A percentile compares a stretch with the other conserved stretches of the same genome.
Conservation (phyloP, 2,797 vertebrate species). For the Chrysocyon brachyurus region DNA sequence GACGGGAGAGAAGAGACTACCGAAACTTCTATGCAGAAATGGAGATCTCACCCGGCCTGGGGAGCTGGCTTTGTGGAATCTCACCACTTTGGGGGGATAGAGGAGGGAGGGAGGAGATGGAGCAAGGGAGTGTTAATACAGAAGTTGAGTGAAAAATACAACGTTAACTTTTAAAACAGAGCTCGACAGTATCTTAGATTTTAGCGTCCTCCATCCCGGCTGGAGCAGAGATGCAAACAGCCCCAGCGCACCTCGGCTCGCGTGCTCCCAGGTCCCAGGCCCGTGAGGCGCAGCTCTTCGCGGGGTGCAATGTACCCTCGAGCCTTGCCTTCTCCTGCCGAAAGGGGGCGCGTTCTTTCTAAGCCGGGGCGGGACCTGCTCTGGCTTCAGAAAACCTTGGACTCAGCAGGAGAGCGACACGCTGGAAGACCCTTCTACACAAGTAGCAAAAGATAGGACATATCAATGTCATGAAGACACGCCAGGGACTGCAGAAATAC, state of each 20-base stretch:
- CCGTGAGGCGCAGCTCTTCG: accelerated
- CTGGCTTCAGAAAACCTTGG: background rate
- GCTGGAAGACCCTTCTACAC: background rate
- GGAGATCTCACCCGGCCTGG: background rate
- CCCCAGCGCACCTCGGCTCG: too few relatives aligned
- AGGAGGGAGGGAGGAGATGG: background rate
- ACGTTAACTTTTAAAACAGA: slow-evolving; percentile 27
- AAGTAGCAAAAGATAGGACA: background rate
- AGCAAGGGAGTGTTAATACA: background rate
- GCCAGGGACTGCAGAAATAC: background rate
- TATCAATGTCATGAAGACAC: background rate
- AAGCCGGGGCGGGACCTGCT: background rate
- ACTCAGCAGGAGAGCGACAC: background rate
- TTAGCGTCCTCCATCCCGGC: background rate
- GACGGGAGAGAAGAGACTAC: background rate
- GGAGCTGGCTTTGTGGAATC: background rate
- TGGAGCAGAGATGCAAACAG: background rate
- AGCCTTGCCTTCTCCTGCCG: background rate
- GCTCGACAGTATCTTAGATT: background rate
- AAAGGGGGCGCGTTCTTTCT: slow-evolving; percentile 53
- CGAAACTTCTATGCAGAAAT: too few relatives aligned
- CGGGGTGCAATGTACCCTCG: accelerated
- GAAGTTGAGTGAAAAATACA: background rate
- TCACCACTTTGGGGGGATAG: background rate
- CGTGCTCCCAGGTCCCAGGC: background rate